Percentiles rank a stretch among this genome's conserved stretches.
phyloP scores from a whole-genome alignment of 2,888 invertebrate genomes.

The Pycnomerus fuliginosus region DNA sequence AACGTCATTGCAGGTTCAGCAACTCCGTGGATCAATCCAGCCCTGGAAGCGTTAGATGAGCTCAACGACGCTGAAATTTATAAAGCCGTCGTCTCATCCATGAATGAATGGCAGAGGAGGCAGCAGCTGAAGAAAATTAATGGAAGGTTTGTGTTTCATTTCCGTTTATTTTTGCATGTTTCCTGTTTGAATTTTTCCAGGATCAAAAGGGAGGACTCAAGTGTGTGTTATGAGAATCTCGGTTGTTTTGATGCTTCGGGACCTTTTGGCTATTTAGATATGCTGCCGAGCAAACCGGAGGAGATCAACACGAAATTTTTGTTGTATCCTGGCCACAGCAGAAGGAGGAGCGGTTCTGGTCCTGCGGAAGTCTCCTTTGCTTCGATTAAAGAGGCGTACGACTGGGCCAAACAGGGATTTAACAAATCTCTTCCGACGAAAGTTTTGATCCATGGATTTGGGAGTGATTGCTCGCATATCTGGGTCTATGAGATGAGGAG shows the following conservation, averaged over 20 bases:
- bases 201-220: slow-evolving; percentile 74
- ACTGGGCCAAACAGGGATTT: slow-evolving; percentile 65
- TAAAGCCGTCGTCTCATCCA: slow-evolving; percentile 70
- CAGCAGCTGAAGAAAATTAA: slow-evolving; percentile 53
- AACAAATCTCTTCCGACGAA: slow-evolving; percentile 69
- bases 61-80: slow-evolving; percentile 69
- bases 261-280: slow-evolving; percentile 87
- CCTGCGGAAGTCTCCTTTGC: slow-evolving; percentile 71
- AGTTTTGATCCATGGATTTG: slow-evolving; percentile 91
- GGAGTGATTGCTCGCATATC: slow-evolving; percentile 85
- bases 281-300: slow-evolving; percentile 81
- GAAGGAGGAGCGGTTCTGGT: slow-evolving; percentile 55
- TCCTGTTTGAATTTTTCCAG: slow-evolving; percentile 50
- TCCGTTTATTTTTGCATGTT: not conserved
- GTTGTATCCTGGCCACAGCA: slow-evolving; percentile 66
- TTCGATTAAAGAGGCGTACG: slow-evolving; percentile 70
- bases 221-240: slow-evolving; percentile 84
- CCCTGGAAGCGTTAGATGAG: slow-evolving; percentile 73
- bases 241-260: slow-evolving; percentile 90
- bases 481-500: slow-evolving; percentile 95
- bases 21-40: slow-evolving; percentile 56
- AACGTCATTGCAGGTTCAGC: slow-evolving; percentile 35
- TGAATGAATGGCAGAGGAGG: slow-evolving; percentile 68
- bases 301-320: slow-evolving; percentile 84
- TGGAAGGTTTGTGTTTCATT: slow-evolving; percentile 31